Evolutionary conservation across 2,797 vertebrate genomes (phyloP).

Genomic region (Setipinna tenuifilis): DNA sequence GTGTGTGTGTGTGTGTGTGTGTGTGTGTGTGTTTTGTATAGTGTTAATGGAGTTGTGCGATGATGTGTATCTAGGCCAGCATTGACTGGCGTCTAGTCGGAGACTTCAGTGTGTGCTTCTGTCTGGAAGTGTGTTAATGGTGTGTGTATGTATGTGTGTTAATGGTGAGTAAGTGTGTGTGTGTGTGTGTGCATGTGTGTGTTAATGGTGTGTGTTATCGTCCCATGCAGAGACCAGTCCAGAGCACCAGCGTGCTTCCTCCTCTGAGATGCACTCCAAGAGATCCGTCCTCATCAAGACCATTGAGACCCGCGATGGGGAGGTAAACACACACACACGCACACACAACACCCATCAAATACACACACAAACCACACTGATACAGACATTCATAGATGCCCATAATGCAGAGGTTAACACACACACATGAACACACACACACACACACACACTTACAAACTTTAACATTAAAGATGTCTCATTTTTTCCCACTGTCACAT

Average conservation of each 20-base stretch:
- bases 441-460: too few relatives aligned
- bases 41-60: neutral
- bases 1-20: neutral
- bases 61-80: neutral
- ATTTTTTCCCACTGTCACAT: too few relatives aligned
- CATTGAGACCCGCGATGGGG: conserved; percentile 90
- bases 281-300: conserved; percentile 96
- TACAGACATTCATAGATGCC: too few relatives aligned
- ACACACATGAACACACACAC: too few relatives aligned
- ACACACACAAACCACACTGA: too few relatives aligned
- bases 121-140: neutral
- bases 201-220: neutral
- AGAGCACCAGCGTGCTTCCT: conserved; percentile 79
- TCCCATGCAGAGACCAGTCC: conserved; percentile 85
- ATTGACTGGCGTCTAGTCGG: neutral
- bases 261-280: conserved; percentile 90
- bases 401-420: too few relatives aligned
- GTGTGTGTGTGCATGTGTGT: neutral
- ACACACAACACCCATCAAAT: too few relatives aligned
- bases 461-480: too few relatives aligned
- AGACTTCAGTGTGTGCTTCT: neutral
- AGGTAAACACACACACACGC: conserved; percentile 73
- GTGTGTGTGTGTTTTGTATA: neutral
- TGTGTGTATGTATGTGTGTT: neutral
- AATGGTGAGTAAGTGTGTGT: neutral